Evolutionary conservation across 2,888 invertebrate species (phyloP).

Genomic region (Mesorhabditis belari): DNA sequence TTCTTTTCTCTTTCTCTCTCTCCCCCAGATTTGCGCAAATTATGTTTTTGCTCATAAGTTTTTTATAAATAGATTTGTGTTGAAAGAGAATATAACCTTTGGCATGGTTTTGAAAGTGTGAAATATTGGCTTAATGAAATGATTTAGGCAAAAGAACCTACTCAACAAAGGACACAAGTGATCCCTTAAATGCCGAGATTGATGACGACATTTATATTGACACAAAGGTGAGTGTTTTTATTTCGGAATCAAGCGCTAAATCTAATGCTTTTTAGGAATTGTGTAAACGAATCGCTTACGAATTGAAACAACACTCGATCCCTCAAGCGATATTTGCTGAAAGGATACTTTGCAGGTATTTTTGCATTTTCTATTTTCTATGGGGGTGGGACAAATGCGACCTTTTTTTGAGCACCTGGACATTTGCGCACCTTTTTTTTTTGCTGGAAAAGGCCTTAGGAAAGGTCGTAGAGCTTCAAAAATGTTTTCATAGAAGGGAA

Average conservation of each 20-base stretch:
- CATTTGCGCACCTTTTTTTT: too few species aligned
- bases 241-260: background rate
- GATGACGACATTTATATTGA: constrained; percentile 53
- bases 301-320: constrained; percentile 79
- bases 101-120: background rate
- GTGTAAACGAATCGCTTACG: constrained; percentile 50
- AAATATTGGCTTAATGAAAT: background rate
- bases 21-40: too few species aligned
- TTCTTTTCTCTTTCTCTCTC: too few species aligned
- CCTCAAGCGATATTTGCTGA: constrained; percentile 72
- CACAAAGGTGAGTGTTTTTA: constrained; percentile 16
- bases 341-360: constrained; percentile 36
- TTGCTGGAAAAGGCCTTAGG: too few species aligned
- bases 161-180: constrained; percentile 40
- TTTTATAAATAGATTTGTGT: too few species aligned
- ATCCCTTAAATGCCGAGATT: constrained; percentile 50
- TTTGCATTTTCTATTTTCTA: too few species aligned
- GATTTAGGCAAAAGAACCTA: constrained; percentile 18
- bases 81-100: too few species aligned
- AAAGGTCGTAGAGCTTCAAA: too few species aligned
- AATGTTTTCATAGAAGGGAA: too few species aligned
- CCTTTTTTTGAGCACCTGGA: too few species aligned
- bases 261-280: constrained; percentile 21
- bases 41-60: too few species aligned
- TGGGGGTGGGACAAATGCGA: too few species aligned